Evolutionary conservation across 2,888 invertebrate species (phyloP), one percentile per base, ranked within the genome.

Genomic region (Drosophila ezoana): DNA sequence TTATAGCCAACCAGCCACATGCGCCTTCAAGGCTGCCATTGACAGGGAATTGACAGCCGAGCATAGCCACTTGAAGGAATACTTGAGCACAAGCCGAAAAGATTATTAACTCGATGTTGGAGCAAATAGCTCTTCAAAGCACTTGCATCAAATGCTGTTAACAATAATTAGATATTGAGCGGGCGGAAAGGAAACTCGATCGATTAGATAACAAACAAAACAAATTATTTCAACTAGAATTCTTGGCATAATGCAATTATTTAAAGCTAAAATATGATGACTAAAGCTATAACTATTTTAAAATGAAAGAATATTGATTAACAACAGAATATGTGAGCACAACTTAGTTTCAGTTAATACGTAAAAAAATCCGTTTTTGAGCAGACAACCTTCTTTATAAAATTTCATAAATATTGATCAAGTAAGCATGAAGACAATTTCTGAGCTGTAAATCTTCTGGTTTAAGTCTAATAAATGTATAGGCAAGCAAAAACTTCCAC

Each of bases 1-100:
- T 76, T 72, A 72, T 72, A 41, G 57, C 49, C 47, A 20, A 32
- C 5, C 33, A 47, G 48, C 35, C 60, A 61, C 18, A 18, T 49
- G 48, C 43, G 37, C 37, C 40, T 66, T 69, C 72, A 85, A 85
- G 80, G 82, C 81, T 60, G 37, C 38, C 44, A 41, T 37, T 45
- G 56, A 49, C 61, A 35, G 32, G 9, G 53, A 41, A 32, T 35
- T 43, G 60, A 47, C 61, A 48, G 47, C 9, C 28, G 14, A 51
- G 14, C 18, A 11, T 16, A n/a, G 6, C 4, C 59, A 76, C 76
- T 73, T 70, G 59, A 76, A 44, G 28, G 14, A 1, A 40, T 11
- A 51, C 58, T 59, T 47, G 3, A 13, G 13, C 13, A 13, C 20
- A 28, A 47, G 14, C 16, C 6, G 4, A n/a, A 45, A 10, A 49